Evolutionary conservation across 2,797 vertebrate genomes (phyloP), one percentile per base, ranked within the genome.

Genomic region (Pelobates cultripes): DNA sequence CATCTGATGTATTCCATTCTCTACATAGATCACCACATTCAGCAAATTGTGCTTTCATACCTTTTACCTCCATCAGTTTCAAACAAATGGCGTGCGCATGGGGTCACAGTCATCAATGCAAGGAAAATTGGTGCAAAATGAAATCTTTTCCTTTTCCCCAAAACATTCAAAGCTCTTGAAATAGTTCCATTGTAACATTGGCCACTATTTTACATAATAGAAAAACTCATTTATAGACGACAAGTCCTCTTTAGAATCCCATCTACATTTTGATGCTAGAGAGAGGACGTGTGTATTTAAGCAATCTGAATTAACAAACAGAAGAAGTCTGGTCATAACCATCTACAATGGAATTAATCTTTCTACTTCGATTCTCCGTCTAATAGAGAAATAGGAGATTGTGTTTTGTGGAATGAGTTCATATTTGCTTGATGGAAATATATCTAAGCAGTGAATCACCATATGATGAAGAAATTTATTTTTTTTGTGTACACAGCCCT

Each of bases 331-430:
- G 45, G 64, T 75, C 69, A 63, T 63, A 73, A 60, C 43, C 53
- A 40, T 70, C 63, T 61, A 69, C 66, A 63, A 81, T 70, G 70
- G 3, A 15, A 4, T 70, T 7, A 7, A 14, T 12, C 51, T 60
- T 43, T 75, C 70, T 63, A 80, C 6, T 80, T 3, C 28, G 75
- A 75, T 75, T 70, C 64, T 42, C 79, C 43, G 15, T 44, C 70
- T 79, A 41, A 4, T 71, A 4, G 3, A 8, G 17, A 28, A 28
- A 28, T 28, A 28, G 28, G 28, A 63, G 7, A 51, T 72, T 63
- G 57, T 72, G 55, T 42, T 60, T 60, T 51, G 53, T 63, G 28
- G 42, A 51, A 60, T 2, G 55, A 51, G 47, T 10, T 51, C 10
- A 28, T 28, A 28, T 28, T 28, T 28, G 28, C 28, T 28, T 28